phyloP scores from a whole-genome alignment of 2,888 invertebrate species.

The Drosophila diplacantha region DNA sequence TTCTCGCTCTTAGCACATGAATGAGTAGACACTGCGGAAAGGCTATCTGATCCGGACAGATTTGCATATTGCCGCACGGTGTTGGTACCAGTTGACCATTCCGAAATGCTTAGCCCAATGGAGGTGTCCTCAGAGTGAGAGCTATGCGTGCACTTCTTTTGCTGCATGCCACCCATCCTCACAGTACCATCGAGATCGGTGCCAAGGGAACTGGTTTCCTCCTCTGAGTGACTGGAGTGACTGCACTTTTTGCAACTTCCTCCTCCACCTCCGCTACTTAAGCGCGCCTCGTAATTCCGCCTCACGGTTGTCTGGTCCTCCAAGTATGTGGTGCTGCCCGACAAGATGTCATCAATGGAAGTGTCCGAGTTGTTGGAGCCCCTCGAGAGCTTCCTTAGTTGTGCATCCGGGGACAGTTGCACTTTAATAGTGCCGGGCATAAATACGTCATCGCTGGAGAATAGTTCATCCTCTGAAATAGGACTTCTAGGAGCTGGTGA shows the following conservation, averaged over 20 bases:
- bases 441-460: constrained; percentile 82
- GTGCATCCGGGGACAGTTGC: constrained; percentile 81
- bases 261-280: constrained; percentile 77
- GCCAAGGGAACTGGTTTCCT: constrained; percentile 86
- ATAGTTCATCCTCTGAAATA: constrained; percentile 81
- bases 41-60: constrained; percentile 84
- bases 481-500: constrained; percentile 82
- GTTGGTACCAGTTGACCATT: constrained; percentile 92
- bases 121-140: constrained; percentile 93
- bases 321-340: constrained; percentile 79
- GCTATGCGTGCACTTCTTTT: constrained; percentile 89
- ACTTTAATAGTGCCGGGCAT: constrained; percentile 80
- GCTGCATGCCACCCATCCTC: constrained; percentile 84
- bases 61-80: constrained; percentile 89
- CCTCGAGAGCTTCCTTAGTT: constrained; percentile 74
- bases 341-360: constrained; percentile 82
- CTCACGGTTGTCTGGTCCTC: constrained; percentile 81
- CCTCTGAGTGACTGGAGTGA: constrained; percentile 86
- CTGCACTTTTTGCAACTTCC: constrained; percentile 81
- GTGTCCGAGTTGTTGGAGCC: constrained; percentile 83
- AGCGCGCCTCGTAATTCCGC: constrained; percentile 77
- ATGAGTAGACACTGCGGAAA: constrained; percentile 80
- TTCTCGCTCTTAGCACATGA: constrained; percentile 82
- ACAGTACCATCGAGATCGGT: constrained; percentile 90
- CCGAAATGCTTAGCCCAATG: constrained; percentile 89